Conservation (phyloP, 92 coral and sea anemone species). For the Diadumene lineata region DNA sequence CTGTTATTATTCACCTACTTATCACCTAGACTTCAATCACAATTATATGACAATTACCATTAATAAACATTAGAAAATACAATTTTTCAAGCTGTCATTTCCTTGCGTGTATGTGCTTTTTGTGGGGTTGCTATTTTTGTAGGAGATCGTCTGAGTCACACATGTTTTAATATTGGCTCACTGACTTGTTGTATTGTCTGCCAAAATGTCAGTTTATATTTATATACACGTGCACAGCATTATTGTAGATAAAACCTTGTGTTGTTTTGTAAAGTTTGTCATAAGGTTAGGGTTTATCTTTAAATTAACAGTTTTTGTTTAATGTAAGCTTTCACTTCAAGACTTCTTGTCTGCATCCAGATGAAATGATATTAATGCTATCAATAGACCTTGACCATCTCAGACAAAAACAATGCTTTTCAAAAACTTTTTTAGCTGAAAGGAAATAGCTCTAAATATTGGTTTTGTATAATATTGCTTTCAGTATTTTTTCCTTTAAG, state of each 20-base stretch:
- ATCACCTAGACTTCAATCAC: too few relatives aligned
- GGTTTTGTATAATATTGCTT: too few relatives aligned
- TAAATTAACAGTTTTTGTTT: constrained; percentile 36
- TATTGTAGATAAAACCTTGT: background rate
- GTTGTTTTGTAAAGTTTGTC: constrained; percentile 27
- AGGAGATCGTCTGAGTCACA: too few relatives aligned
- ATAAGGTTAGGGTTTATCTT: constrained; percentile 39
- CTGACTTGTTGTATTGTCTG: too few relatives aligned
- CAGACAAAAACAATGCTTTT: background rate
- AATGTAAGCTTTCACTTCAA: constrained; percentile 25
- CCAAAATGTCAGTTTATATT: background rate
- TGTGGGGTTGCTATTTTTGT: too few relatives aligned
- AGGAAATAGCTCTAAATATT: too few relatives aligned
- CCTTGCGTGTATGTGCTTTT: too few relatives aligned
- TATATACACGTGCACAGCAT: background rate
- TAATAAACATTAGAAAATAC: too few relatives aligned
- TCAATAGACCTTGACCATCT: background rate
- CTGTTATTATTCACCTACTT: background rate
- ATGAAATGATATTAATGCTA: constrained; percentile 1
- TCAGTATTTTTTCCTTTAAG: too few relatives aligned
- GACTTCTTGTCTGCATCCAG: constrained; percentile 12
- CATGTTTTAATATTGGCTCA: too few relatives aligned
- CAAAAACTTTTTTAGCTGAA: background rate
- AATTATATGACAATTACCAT: too few relatives aligned
- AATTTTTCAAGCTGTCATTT: too few relatives aligned